Conservation (phyloP, 2,888 invertebrate genomes). For the Plemyria rubiginata region DNA sequence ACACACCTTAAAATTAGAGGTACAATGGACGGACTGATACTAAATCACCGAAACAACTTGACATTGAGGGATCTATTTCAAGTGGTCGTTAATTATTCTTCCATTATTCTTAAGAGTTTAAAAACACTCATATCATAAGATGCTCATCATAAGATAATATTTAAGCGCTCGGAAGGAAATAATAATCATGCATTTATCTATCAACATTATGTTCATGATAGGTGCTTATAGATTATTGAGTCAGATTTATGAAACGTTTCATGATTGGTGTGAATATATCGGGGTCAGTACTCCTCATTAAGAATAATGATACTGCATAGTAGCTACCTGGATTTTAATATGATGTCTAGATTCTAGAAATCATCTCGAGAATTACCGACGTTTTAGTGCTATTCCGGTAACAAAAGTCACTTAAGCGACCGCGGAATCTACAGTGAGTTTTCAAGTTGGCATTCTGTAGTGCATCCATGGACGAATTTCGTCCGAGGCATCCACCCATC, state of each 20-base stretch:
- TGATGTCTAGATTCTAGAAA: conserved; percentile 19
- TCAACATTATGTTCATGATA: conserved; percentile 6
- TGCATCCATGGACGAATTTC: too few species aligned
- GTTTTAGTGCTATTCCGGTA: too few species aligned
- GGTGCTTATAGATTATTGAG: conserved; percentile 13
- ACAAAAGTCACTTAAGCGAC: too few species aligned
- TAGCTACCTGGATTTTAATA: conserved; percentile 28
- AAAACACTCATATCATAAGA: not conserved
- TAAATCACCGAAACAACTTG: not conserved
- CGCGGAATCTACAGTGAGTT: too few species aligned
- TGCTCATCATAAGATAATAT: not conserved
- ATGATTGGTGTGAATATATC: conserved; percentile 35
- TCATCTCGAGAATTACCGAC: conserved; percentile 11
- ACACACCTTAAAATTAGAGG: too few species aligned
- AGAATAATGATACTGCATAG: conserved; percentile 21
- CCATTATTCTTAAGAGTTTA: not conserved
- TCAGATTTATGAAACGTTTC: conserved; percentile 36
- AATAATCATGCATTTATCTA: conserved; percentile 8
- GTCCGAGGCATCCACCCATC: too few species aligned
- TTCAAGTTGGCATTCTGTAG: too few species aligned
- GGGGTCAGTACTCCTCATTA: conserved; percentile 27
- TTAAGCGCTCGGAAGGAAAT: not conserved
- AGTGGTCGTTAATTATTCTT: not conserved
- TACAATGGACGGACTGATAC: not conserved
- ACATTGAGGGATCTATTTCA: not conserved